Evolutionary conservation across 2,797 vertebrate species (phyloP).

Genomic region (Craterocephalus amniculus): DNA sequence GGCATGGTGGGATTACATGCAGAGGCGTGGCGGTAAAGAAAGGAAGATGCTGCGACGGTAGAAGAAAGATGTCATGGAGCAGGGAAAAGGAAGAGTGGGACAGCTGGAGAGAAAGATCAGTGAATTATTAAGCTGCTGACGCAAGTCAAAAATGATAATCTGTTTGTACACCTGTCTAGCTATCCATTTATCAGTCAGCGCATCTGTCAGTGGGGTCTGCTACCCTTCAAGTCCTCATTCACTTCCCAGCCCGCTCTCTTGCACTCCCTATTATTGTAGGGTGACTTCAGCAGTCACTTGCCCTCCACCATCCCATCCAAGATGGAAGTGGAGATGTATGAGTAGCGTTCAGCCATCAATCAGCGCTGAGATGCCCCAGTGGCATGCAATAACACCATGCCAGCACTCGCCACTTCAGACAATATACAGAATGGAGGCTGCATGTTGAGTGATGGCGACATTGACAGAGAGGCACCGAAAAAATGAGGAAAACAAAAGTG

Average conservation of each 20-base stretch:
- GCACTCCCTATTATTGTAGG: conserved; percentile 40
- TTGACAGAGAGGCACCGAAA: conserved; percentile 5
- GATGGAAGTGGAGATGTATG: conserved; percentile 57
- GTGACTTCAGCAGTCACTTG: conserved; percentile 40
- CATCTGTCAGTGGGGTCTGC: conserved; percentile 16
- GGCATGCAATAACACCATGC: conserved; percentile 52
- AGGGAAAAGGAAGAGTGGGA: background rate
- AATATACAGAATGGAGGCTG: conserved; percentile 14
- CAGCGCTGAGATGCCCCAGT: conserved; percentile 46
- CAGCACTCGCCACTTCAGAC: conserved; percentile 27
- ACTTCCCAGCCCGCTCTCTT: conserved; percentile 7
- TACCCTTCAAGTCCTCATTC: conserved; percentile 11
- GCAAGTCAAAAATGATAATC: background rate
- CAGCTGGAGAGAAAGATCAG: background rate
- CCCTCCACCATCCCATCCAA: conserved; percentile 23
- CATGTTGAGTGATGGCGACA: conserved; percentile 40
- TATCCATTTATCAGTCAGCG: background rate
- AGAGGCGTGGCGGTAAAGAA: conserved; percentile 19
- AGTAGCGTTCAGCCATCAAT: conserved; percentile 65
- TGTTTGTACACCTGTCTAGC: background rate
- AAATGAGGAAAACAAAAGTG: conserved; percentile 24
- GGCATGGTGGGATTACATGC: conserved; percentile 60
- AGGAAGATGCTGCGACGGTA: background rate
- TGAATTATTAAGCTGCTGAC: conserved; percentile 4
- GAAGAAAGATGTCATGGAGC: background rate